Evolutionary conservation across 2,113 vertebrate species (phyloP), one percentile per base, ranked within the genome.

Genomic region (Calonectris borealis): DNA sequence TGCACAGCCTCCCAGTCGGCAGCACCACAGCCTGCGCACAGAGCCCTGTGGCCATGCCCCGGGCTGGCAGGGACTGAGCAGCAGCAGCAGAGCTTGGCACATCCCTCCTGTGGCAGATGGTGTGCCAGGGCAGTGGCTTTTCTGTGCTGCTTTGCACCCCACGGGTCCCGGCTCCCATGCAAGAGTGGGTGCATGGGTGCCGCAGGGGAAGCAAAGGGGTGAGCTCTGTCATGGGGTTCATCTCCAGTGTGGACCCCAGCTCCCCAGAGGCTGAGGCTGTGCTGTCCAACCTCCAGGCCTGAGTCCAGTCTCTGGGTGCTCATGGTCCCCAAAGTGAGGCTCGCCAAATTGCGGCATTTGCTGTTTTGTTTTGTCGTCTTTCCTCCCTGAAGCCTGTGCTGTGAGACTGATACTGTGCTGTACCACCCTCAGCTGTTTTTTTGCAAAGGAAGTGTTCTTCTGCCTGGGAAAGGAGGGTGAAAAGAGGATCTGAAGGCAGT

Each of bases 271-370:
- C 4, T 21, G 44, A 31, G 36, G 51, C 46, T 55, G 65, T 18
- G 88, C 76, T 73, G n/a, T 24, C 49, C 49, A 25, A 4, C 13
- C 32, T 40, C 22, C 55, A 73, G 44, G 40, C 44, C 29, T 1
- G 15, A 78, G 29, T 46, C 52, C 21, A 27, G 58, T 1, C 58
- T 44, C 58, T 12, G 34, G 57, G 38, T 2, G 9, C 36, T 75
- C 1, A 0, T 1, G 1, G 4, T 64, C 24, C 72, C 31, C 42
- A 10, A 8, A 27, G 15, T 1, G 34, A 5, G 3, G 24, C n/a
- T 40, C 85, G 57, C 21, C 52, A 18, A 36, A 29, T 19, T 31
- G 42, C 72, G 68, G 66, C 38, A 25, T 13, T 7, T 48, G 7
- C 25, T 20, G 21, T 8, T 55, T 42, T 26, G 20, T 46, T 75